phyloP scores from a whole-genome alignment of 2,113 vertebrate genomes.

The Microtus ochrogaster region DNA sequence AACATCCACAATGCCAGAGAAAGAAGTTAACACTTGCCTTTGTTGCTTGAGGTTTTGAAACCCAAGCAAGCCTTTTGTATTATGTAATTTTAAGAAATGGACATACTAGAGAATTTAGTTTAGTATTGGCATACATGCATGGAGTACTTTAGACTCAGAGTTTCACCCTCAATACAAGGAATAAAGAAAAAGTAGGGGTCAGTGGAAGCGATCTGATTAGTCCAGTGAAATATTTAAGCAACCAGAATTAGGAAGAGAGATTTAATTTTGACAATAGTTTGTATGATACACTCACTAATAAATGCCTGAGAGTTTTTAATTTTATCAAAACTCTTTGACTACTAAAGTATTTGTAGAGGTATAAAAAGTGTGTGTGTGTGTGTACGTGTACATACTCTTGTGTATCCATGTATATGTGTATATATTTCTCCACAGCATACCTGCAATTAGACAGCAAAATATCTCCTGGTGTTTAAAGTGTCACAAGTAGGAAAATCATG shows the following conservation, averaged over 20 bases:
- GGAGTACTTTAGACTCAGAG: neutral
- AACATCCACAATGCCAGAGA: neutral
- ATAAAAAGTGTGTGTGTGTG: neutral
- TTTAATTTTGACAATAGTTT: conserved; percentile 56
- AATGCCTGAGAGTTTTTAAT: conserved; percentile 66
- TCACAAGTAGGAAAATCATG: neutral
- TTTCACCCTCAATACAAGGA: neutral
- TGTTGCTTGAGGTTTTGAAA: neutral
- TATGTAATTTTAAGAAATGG: neutral
- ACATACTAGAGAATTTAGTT: neutral
- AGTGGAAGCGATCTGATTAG: neutral
- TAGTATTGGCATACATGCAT: neutral
- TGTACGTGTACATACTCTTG: neutral
- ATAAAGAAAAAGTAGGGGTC: neutral
- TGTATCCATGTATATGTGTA: neutral
- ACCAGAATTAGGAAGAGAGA: neutral
- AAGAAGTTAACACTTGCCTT: no score
- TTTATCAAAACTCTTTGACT: conserved; percentile 66
- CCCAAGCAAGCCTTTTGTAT: neutral
- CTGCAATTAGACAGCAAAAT: neutral
- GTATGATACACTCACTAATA: conserved; percentile 64
- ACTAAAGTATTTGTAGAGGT: conserved; percentile 63
- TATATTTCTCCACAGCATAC: neutral
- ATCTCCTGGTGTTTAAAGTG: neutral
- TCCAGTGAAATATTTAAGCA: neutral